Evolutionary conservation across 2,797 vertebrate species (phyloP).

Genomic region (Pelochelys cantorii): DNA sequence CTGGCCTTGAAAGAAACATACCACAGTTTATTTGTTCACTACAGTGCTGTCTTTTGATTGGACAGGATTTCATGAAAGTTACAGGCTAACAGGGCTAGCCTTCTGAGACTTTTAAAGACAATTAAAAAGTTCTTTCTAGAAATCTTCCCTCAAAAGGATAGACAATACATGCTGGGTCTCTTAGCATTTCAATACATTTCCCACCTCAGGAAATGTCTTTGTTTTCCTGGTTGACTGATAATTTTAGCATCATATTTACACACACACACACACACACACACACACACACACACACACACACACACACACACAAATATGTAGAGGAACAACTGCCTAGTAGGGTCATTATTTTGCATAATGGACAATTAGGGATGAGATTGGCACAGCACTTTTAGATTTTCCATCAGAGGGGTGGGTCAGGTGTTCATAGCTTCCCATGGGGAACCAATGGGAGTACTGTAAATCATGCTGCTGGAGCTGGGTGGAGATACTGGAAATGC

Average conservation of each 20-base stretch:
- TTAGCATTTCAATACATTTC: constrained; percentile 72
- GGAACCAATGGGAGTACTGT: background rate
- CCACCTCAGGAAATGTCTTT: constrained; percentile 71
- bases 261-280: background rate
- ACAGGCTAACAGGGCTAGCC: too few relatives aligned
- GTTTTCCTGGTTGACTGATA: constrained; percentile 50
- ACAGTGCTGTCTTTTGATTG: constrained; percentile 67
- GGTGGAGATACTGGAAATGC: background rate
- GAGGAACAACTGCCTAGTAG: constrained; percentile 17
- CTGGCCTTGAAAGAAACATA: constrained; percentile 56
- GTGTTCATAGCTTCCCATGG: constrained; percentile 4
- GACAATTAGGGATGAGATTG: background rate
- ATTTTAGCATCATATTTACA: constrained; percentile 50
- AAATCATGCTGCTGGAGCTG: background rate
- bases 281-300: background rate
- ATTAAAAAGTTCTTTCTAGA: constrained; percentile 45
- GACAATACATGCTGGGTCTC: constrained; percentile 57
- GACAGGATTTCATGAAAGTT: constrained; percentile 58
- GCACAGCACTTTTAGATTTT: background rate
- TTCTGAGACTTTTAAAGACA: background rate
- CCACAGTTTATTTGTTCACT: constrained; percentile 74
- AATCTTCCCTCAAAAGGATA: constrained; percentile 57
- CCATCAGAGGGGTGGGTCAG: background rate
- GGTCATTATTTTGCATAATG: background rate
- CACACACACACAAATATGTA: too few relatives aligned